phyloP scores from a whole-genome alignment of 2,797 vertebrate species.

The Myotis vivesi region DNA sequence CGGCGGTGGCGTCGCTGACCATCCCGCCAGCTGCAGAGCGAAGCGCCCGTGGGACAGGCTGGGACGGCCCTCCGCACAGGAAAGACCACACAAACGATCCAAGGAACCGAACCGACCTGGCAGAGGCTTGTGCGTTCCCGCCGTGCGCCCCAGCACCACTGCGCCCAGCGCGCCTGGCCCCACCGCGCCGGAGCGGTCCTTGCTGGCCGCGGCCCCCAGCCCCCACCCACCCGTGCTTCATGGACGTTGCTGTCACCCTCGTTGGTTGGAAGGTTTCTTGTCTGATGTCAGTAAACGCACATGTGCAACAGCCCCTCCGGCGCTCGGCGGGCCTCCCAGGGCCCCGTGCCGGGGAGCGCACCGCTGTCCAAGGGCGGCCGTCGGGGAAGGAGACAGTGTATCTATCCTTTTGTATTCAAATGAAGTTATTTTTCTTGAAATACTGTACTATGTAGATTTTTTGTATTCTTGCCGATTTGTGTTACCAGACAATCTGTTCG shows the following conservation, averaged over 20 bases:
- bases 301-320: conserved; percentile 87
- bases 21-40: conserved; percentile 80
- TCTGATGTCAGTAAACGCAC: conserved; percentile 96
- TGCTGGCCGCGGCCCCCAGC: conserved; percentile 88
- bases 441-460: conserved; percentile 94
- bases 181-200: conserved; percentile 86
- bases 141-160: conserved; percentile 81
- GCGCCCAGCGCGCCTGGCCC: conserved; percentile 75
- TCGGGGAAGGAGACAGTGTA: conserved; percentile 91
- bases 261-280: conserved; percentile 94
- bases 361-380: conserved; percentile 86
- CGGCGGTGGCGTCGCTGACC: conserved; percentile 80
- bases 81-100: conserved; percentile 40
- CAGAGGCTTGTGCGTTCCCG: conserved; percentile 79
- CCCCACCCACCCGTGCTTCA: conserved; percentile 92
- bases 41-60: conserved; percentile 77
- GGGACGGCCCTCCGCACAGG: conserved; percentile 51
- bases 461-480: conserved; percentile 98
- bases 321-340: conserved; percentile 81
- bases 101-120: conserved; percentile 77
- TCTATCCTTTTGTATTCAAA: conserved; percentile 99
- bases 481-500: conserved; percentile 93
- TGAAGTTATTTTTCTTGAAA: conserved; percentile 97
- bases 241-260: conserved; percentile 95
- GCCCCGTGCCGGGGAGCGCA: conserved; percentile 81